Percentiles rank a stretch among this genome's conserved stretches.
Conservation (phyloP, 2,888 invertebrate species). For the Gymnosoma rotundatum region DNA sequence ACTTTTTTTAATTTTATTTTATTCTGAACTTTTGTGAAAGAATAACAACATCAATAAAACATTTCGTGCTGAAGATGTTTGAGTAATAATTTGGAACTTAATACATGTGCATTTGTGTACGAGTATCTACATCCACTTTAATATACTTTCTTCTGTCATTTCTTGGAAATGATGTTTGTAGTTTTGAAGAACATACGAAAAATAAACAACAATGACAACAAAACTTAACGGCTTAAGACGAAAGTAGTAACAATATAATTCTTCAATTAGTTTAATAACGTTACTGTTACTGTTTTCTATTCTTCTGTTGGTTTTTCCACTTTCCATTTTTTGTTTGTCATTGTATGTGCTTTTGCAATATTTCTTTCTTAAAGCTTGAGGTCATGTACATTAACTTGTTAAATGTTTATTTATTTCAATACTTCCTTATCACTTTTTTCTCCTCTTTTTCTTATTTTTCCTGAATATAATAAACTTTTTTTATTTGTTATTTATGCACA, state of each 20-base stretch:
- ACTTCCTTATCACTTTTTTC: conserved; percentile 18
- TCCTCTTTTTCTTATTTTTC: background rate
- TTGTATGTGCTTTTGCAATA: conserved; percentile 15
- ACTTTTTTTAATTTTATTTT: too few species aligned
- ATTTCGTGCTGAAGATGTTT: too few species aligned
- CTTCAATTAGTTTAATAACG: conserved; percentile 35
- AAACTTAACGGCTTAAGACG: conserved; percentile 45
- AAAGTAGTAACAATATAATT: conserved; percentile 48
- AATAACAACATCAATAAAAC: too few species aligned
- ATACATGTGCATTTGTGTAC: too few species aligned
- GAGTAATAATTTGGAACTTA: too few species aligned
- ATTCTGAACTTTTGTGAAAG: too few species aligned
- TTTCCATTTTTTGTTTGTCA: conserved; percentile 12
- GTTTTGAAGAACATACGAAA: conserved; percentile 56
- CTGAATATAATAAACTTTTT: background rate
- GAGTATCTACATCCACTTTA: too few species aligned
- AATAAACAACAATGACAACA: conserved; percentile 25
- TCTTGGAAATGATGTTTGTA: conserved; percentile 51
- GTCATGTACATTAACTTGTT: conserved; percentile 46
- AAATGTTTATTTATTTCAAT: conserved; percentile 58
- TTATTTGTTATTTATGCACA: background rate
- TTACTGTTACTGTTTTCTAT: background rate
- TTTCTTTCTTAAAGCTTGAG: conserved; percentile 52
- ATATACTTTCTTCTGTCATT: too few species aligned
- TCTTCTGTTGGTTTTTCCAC: background rate